Percentiles rank a stretch among this genome's conserved stretches.
Conservation (phyloP, 1,140 invertebrate species). For the Lutraria rhynchaena region DNA sequence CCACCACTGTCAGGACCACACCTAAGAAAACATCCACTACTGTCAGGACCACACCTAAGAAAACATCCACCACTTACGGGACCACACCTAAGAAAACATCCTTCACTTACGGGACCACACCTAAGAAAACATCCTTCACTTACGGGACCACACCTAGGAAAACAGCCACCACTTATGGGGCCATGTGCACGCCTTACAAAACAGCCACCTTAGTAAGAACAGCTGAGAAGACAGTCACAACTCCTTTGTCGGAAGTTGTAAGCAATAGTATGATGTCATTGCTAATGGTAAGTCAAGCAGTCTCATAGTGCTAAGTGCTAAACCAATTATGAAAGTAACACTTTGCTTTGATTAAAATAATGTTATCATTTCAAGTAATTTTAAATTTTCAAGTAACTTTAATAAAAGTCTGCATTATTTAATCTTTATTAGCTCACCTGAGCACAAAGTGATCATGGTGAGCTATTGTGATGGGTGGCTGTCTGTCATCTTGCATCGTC, state of each 20-base stretch:
- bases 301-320: background rate
- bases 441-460: too few species aligned
- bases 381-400: too few species aligned
- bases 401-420: too few species aligned
- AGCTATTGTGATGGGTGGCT: too few species aligned
- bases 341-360: too few species aligned
- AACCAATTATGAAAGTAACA: too few species aligned
- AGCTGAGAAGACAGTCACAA: constrained; percentile 10
- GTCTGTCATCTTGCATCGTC: too few species aligned
- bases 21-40: constrained; percentile 7
- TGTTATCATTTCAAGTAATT: too few species aligned
- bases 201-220: constrained; percentile 3
- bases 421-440: too few species aligned
- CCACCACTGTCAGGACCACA: background rate
- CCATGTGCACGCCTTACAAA: constrained; percentile 4
- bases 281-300: constrained; percentile 6
- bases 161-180: background rate
- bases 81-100: constrained; percentile 7
- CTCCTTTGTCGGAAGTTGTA: constrained; percentile 15
- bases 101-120: background rate
- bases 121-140: background rate
- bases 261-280: background rate
- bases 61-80: background rate
- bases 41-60: background rate
- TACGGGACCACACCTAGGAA: constrained; percentile 3